Base-by-base conservation (phyloP, 2,113 vertebrate genomes). In the Corythornis cristatus region DNA sequence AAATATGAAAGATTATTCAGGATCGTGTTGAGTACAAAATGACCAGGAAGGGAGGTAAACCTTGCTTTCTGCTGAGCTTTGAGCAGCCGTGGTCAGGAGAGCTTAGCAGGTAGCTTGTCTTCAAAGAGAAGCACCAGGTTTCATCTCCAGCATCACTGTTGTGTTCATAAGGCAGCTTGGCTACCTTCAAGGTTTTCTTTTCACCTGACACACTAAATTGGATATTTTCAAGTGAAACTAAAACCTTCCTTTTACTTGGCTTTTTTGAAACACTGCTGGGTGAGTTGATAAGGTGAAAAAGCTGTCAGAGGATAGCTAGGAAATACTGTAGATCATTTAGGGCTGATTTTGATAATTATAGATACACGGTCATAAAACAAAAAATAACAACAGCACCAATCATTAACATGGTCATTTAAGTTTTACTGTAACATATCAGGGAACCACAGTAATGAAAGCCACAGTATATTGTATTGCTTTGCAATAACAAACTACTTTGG, bases 391-490 rank as follows among this genome's bases (percentile, higher is more conserved):
- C 28, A 61, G 23, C 29, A 90, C 17, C 25, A 51, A 14, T 74
- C 60, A 20, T 90, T 80, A 77, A 29, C 5, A 54, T 29, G 73
- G 62, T 57, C 29, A 77, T 90, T 94, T 95, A 91, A 73, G 23
- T 95, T 92, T 93, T 77, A 94, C 16, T 81, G 48, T 75, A 61
- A 83, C 35, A 86, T 91, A 60, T 85, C 77, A 77, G 48, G 37
- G 56, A 94, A 51, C 16, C 29, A 74, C 43, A 77, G 16, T 66
- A 87, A 76, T 31, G 68, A 89, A 16, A 60, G 28, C 6, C 37
- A 31, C 37, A 20, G 26, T 48, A 58, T 62, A 87, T 60, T 51
- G 68, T 67, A 46, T 56, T 4, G 17, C 58, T 93, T 94, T 54
- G 50, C 66, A 80, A 53, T 90, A 89, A 74, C 54, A 94, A 75